Evolutionary conservation across 2,113 vertebrate genomes (phyloP), one percentile per base, ranked within the genome.

Genomic region (Lanius ludovicianus): DNA sequence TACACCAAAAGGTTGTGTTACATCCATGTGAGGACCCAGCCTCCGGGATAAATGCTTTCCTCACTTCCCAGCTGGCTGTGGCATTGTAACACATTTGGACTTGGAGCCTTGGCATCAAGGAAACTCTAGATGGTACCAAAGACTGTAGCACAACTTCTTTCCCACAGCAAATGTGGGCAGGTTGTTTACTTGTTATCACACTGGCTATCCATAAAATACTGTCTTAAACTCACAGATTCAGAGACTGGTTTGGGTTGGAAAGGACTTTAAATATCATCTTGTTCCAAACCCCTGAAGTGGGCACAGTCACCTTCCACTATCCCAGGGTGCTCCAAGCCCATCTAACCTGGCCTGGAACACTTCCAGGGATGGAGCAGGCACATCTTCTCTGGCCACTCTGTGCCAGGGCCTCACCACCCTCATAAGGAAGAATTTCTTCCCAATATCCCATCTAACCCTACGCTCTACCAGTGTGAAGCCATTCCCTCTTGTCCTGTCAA

Each of bases 241-340:
- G 22, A 63, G 35, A 33, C 3, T 56, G 18, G 21, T 56, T 39
- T 56, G 49, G 4, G 12, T 24, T 70, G 56, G 64, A 90, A 70
- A 15, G 18, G 18, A 37, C 28, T 4, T 77, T 70, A 56, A 56
- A 77, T 6, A 13, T 2, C 9, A 23, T 28, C 10, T 11, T 13
- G 7, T 28, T 44, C 56, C 49, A 27, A 35, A 22, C 20, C n/a
- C 21, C 22, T 55, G 25, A 3, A 10, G 33, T 0, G 3, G 28
- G 47, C 41, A 35, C 10, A 21, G 25, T 12, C 31, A 50, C 2
- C 13, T 84, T 47, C 35, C 47, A 62, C 28, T 15, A 1, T 0
- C 1, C 18, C 49, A 70, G 31, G 6, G 0, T 35, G 41, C 35
- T 84, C 42, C 10, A 90, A 69, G 41, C 7, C 30, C 25, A 0